Evolutionary conservation across 2,888 invertebrate species (phyloP).

Genomic region (Tipula unca): DNA sequence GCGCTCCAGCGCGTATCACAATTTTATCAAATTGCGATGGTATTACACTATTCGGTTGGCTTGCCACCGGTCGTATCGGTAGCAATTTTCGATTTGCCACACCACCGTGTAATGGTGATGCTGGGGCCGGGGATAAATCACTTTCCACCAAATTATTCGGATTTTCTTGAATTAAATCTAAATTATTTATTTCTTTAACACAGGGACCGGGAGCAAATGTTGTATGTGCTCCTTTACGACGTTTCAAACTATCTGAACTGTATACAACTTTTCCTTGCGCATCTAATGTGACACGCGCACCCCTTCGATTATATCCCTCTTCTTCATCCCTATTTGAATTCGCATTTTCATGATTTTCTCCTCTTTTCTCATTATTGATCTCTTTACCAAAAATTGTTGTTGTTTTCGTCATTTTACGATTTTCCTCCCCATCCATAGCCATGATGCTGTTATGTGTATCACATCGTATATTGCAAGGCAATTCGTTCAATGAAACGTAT

Average conservation of each 20-base stretch:
- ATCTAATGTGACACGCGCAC: conserved; percentile 73
- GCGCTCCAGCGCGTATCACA: conserved; percentile 37
- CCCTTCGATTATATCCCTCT: conserved; percentile 50
- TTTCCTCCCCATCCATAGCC: neutral
- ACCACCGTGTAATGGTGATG: conserved; percentile 33
- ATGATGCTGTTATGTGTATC: conserved; percentile 23
- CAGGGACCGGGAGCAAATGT: conserved; percentile 84
- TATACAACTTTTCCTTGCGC: conserved; percentile 83
- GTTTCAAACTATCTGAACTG: conserved; percentile 74
- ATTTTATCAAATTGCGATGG: conserved; percentile 26
- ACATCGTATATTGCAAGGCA: conserved; percentile 46
- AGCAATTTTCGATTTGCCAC: conserved; percentile 41
- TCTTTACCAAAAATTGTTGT: conserved; percentile 26
- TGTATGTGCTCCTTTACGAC: conserved; percentile 71
- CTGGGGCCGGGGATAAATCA: neutral
- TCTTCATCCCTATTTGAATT: conserved; percentile 29
- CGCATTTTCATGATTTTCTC: neutral
- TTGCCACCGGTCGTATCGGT: conserved; percentile 22
- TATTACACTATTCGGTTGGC: neutral
- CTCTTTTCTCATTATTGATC: conserved; percentile 17
- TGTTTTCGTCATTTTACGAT: conserved; percentile 23
- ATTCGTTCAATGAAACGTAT: conserved; percentile 72
- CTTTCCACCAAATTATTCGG: neutral
- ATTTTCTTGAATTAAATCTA: conserved; percentile 51
- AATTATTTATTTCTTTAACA: conserved; percentile 62